These are phyloP conservation scores for Meleagris gallopavo DNA, from an alignment of 2,113 vertebrate species.

Conservation along the genomic window DNA sequence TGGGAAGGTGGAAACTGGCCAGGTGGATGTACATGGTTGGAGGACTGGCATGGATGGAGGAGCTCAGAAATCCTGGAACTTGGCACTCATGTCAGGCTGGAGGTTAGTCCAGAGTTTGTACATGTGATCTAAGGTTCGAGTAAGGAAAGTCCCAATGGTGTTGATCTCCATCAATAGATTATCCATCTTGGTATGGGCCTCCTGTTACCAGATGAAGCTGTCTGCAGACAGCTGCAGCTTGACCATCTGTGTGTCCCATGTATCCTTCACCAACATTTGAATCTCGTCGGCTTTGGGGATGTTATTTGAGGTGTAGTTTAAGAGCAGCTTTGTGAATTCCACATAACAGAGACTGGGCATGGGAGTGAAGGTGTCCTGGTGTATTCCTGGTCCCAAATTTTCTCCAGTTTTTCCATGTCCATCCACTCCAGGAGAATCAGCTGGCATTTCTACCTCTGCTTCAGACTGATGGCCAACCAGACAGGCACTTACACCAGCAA, in stretches of 20 bases:
- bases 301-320: conserved; percentile 94
- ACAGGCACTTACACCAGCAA: conserved; percentile 89
- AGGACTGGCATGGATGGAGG: too few species aligned
- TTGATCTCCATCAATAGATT: conserved; percentile 98
- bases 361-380: conserved; percentile 87
- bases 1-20: neutral
- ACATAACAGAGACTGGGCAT: conserved; percentile 93
- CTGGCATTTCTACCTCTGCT: conserved; percentile 96
- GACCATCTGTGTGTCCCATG: conserved; percentile 94
- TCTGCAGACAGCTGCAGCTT: conserved; percentile 94
- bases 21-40: too few species aligned
- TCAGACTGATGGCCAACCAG: conserved; percentile 94
- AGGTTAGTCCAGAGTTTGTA: conserved; percentile 91
- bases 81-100: conserved; percentile 75
- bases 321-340: conserved; percentile 93
- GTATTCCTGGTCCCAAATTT: conserved; percentile 89
- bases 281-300: conserved; percentile 95
- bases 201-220: conserved; percentile 92
- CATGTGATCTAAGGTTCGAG: conserved; percentile 91
- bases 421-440: conserved; percentile 93
- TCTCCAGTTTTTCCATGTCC: conserved; percentile 96
- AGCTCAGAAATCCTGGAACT: conserved; percentile 83
- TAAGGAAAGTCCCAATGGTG: conserved; percentile 88
- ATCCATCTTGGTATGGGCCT: conserved; percentile 94
- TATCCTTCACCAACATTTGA: conserved; percentile 93